Base-by-base conservation (phyloP, 2,888 invertebrate genomes). In the Oscheius sp. region DNA sequence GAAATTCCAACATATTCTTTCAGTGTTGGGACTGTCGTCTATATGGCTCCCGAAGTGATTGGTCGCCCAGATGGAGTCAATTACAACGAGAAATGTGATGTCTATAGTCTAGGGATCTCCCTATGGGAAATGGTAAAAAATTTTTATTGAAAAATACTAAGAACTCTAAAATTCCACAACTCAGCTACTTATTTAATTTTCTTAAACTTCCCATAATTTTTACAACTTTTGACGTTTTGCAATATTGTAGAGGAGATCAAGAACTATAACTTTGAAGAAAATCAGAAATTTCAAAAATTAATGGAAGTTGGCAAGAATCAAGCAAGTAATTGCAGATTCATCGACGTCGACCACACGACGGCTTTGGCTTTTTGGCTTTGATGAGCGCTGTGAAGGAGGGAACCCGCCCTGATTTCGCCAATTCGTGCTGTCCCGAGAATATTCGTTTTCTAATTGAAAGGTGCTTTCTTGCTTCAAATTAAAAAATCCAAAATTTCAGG, bases 111-210 rank as follows among this genome's bases (percentile, higher is more conserved):
- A 1, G 61, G 45, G 2, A 45, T 61, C 10, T 23, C 61, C 3
- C 29, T 61, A 6, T 61, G 61, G 61, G 61, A 61, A 61, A 61
- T 61, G 61, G n/a, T n/a, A n/a, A n/a, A n/a, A n/a, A n/a, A n/a
- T n/a, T n/a, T n/a, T n/a, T n/a, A n/a, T n/a, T n/a, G n/a, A n/a
- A n/a, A n/a, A n/a, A n/a, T n/a, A n/a, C n/a, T n/a, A n/a, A n/a
- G n/a, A n/a, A n/a, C n/a, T n/a, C n/a, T n/a, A n/a, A n/a, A n/a
- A n/a, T n/a, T n/a, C n/a, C n/a, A n/a, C n/a, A n/a, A n/a, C n/a
- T n/a, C n/a, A n/a, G n/a, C n/a, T n/a, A n/a, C n/a, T n/a, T n/a
- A n/a, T n/a, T n/a, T n/a, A n/a, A n/a, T n/a, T n/a, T n/a, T n/a
- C n/a, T n/a, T n/a, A n/a, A n/a, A n/a, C n/a, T n/a, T n/a, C n/a